Percentiles rank a stretch among this genome's conserved stretches.
Conservation (phyloP, 2,113 vertebrate genomes). For the Vicugna pacos region DNA sequence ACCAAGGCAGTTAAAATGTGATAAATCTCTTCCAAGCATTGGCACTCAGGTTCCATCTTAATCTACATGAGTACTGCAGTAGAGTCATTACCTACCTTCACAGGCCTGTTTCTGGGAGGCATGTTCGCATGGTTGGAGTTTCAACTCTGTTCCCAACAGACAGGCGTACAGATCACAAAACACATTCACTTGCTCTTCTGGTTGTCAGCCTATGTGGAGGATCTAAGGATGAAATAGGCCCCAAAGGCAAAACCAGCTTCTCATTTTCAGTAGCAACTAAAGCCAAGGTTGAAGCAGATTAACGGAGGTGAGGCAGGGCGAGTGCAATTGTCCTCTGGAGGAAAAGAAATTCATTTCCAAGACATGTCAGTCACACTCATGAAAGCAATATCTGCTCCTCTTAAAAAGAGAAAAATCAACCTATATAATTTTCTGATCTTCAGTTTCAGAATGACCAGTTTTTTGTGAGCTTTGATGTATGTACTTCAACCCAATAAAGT, state of each 20-base stretch:
- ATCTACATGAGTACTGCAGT: not conserved
- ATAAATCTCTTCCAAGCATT: constrained; percentile 30
- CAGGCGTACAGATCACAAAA: constrained; percentile 61
- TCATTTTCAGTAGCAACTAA: constrained; percentile 55
- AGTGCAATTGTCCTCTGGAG: constrained; percentile 52
- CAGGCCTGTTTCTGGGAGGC: constrained; percentile 21
- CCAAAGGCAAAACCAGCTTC: constrained; percentile 68
- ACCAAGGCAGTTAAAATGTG: not conserved
- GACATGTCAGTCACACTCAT: constrained; percentile 62
- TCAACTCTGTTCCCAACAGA: constrained; percentile 34
- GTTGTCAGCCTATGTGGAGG: not conserved
- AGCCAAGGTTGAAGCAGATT: constrained; percentile 61
- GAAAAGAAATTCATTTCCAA: constrained; percentile 62
- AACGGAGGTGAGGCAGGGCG: not conserved
- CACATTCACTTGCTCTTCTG: not conserved
- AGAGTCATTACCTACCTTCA: constrained; percentile 44
- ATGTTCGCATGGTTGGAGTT: constrained; percentile 34
- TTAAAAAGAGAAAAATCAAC: constrained; percentile 12
- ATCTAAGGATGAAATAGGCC: constrained; percentile 65
- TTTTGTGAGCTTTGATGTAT: constrained; percentile 65
- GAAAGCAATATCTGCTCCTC: constrained; percentile 27
- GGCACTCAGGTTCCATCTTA: not conserved
- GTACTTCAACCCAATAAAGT: constrained; percentile 56
- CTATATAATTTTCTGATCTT: constrained; percentile 50
- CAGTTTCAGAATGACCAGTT: constrained; percentile 57